These are phyloP conservation scores for Hetaerina titia DNA, from an alignment of 2,888 invertebrate species.

Conservation along the genomic window DNA sequence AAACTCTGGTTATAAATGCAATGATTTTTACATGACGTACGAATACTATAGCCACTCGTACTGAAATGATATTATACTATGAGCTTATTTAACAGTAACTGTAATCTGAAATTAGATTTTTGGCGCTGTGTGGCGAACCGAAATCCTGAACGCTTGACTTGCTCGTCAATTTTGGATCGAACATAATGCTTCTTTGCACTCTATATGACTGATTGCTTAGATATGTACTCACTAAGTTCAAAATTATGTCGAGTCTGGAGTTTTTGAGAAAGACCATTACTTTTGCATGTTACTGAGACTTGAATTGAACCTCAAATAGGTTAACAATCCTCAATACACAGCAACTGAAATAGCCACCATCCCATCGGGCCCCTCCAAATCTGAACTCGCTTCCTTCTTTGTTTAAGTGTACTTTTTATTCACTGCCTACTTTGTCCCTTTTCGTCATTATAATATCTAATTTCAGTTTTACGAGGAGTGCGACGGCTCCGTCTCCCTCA, in stretches of 20 bases:
- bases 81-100: no score
- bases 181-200: no score
- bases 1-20: no score
- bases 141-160: no score
- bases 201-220: not conserved
- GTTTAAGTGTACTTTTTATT: slow-evolving; percentile 1
- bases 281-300: not conserved
- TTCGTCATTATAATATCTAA: slow-evolving; percentile 29
- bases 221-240: not conserved
- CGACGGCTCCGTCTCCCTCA: not conserved
- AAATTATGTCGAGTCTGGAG: no score
- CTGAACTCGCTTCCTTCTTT: not conserved
- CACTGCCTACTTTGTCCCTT: not conserved
- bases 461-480: slow-evolving; percentile 13
- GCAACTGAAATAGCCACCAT: not conserved
- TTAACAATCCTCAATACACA: not conserved
- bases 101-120: no score
- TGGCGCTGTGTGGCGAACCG: no score
- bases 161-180: no score
- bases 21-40: no score
- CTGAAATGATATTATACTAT: no score
- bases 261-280: not conserved
- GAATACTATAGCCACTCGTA: no score
- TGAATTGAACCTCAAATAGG: not conserved
- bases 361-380: not conserved